Evolutionary conservation across 2,888 invertebrate species (phyloP).

Genomic region (Lasioglossum malachurum): DNA sequence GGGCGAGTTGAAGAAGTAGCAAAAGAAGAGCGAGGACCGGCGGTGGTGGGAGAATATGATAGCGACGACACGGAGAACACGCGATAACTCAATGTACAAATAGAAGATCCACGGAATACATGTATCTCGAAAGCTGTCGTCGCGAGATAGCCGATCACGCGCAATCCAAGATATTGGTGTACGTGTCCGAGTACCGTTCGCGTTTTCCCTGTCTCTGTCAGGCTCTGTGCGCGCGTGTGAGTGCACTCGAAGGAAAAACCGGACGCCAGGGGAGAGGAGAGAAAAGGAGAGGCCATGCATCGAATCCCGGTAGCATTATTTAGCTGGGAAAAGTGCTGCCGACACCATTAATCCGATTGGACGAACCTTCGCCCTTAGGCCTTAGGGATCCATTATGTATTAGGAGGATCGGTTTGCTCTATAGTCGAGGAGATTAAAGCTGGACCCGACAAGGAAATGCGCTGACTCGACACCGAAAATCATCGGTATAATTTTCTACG

Average conservation of each 20-base stretch:
- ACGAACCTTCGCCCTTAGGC: constrained; percentile 63
- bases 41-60: not conserved
- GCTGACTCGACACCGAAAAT: constrained; percentile 64
- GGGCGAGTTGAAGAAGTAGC: not conserved
- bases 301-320: constrained; percentile 65
- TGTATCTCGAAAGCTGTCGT: constrained; percentile 21
- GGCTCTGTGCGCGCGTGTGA: not conserved
- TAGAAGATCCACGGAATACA: constrained; percentile 12
- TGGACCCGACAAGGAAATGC: constrained; percentile 52
- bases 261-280: not conserved
- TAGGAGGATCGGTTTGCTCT: constrained; percentile 64
- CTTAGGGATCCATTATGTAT: constrained; percentile 75
- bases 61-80: constrained; percentile 17
- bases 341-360: constrained; percentile 75
- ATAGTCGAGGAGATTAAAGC: constrained; percentile 63
- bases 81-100: constrained; percentile 38
- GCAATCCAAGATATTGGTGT: constrained; percentile 58
- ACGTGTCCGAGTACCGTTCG: constrained; percentile 29
- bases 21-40: not conserved
- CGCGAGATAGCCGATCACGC: constrained; percentile 42
- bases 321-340: constrained; percentile 69
- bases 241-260: not conserved
- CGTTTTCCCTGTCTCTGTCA: not conserved
- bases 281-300: constrained; percentile 32
- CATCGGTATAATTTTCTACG: constrained; percentile 59